Evolutionary conservation across 2,797 vertebrate genomes (phyloP).

Genomic region (Thalassophryne amazonica): DNA sequence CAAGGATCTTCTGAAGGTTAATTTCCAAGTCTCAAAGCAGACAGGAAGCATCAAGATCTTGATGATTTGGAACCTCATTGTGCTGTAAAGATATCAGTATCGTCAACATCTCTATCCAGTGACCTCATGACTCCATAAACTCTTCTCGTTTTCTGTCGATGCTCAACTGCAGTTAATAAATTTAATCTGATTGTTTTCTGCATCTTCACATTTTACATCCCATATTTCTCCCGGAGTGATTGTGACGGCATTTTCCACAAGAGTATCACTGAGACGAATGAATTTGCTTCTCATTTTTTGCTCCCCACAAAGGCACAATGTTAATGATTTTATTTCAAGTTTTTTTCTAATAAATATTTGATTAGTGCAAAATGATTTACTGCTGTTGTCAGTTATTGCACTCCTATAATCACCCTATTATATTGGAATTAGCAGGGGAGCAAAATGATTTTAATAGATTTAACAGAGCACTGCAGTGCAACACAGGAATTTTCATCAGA

Average conservation of each 20-base stretch:
- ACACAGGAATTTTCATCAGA: conserved; percentile 66
- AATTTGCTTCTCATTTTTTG: conserved; percentile 19
- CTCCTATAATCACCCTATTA: conserved; percentile 44
- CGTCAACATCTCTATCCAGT: no score
- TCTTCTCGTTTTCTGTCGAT: no score
- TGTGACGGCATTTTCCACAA: conserved; percentile 14
- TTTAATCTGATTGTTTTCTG: no score
- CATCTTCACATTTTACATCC: no score
- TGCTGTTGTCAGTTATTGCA: conserved; percentile 35
- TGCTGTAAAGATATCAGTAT: no score
- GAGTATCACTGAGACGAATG: conserved; percentile 30
- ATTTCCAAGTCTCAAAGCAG: no score
- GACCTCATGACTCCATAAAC: no score
- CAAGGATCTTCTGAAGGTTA: no score
- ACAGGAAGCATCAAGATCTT: no score
- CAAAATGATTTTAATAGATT: conserved; percentile 59
- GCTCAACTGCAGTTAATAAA: no score
- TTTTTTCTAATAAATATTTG: conserved; percentile 52
- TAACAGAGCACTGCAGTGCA: conserved; percentile 56
- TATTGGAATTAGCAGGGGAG: conserved; percentile 52
- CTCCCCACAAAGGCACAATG: conserved; percentile 7
- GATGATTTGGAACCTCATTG: no score
- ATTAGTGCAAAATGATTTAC: conserved; percentile 41
- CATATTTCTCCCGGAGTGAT: conserved; percentile 4
- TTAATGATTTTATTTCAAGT: conserved; percentile 27